Evolutionary conservation across 1,140 invertebrate genomes (phyloP), one percentile per base, ranked within the genome.

Genomic region (Zaprionus nigranus): DNA sequence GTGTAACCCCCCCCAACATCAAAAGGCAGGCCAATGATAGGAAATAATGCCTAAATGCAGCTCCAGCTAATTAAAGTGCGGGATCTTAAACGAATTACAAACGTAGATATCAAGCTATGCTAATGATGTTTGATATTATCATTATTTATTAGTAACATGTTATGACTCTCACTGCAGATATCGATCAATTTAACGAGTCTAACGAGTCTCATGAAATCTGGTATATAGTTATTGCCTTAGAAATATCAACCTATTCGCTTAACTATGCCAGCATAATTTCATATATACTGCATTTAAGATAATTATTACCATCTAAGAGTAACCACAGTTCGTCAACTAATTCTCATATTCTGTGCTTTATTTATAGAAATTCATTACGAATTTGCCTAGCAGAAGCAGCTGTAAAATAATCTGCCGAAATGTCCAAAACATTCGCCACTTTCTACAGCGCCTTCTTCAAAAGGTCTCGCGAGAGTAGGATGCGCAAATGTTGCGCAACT

Each of bases 401-500:
- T 68, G 62, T 58, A 65, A 62, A 68, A 68, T 24, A 70, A 76
- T 58, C 28, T 60, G 56, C 54, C 68, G 56, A 69, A 82, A 62
- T 49, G 22, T 22, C n/a, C 51, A 53, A 22, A 6, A 30, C 63
- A 36, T 20, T 54, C 53, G 65, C 46, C 15, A 40, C 83, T 87
- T 90, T 87, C 84, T 90, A 81, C 26, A 15, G 24, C 22, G 24
- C 28, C 59, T 69, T 82, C 53, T 85, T 78, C 81, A 63, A 75
- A 73, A 63, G 30, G 67, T 74, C 43, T 30, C 20, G 40, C 78
- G 57, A 58, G 63, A 70, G 54, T 65, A 57, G 75, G 82, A 82
- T 72, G 85, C 53, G 64, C 70, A 72, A 72, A 65, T 66, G 84
- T 88, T 88, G 85, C 85, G 84, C 81, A 88, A 87, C 65, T 46